Conservation (phyloP, 2,797 vertebrate genomes). For the Phaenicophaeus curvirostris region DNA sequence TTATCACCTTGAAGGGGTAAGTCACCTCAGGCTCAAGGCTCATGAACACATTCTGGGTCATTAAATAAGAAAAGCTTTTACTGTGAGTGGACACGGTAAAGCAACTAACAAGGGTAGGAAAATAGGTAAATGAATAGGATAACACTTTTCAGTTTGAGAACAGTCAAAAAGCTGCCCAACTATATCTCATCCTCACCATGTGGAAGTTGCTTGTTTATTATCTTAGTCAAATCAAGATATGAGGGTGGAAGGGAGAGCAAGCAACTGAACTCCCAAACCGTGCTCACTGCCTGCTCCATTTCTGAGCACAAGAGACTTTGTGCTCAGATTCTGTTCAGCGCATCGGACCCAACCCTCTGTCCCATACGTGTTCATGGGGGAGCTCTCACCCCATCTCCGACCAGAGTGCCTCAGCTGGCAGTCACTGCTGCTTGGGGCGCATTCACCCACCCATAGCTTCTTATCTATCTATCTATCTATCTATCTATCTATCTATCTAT, state of each 20-base stretch:
- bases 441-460: not conserved
- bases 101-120: not conserved
- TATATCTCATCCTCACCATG: not conserved
- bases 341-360: not conserved
- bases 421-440: not conserved
- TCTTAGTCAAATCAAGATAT: not conserved
- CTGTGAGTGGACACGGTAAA: not conserved
- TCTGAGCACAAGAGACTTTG: not conserved
- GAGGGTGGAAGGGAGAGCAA: not conserved
- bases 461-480: too few species aligned
- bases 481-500: too few species aligned
- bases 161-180: not conserved
- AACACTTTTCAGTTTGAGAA: not conserved
- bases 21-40: not conserved
- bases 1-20: not conserved
- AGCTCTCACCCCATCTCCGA: not conserved
- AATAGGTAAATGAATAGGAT: not conserved
- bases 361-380: fast-evolving
- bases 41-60: not conserved
- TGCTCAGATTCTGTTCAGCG: not conserved
- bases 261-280: not conserved
- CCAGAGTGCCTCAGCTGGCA: not conserved
- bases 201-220: not conserved
- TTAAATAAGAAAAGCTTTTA: not conserved
- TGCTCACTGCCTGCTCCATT: not conserved